These are phyloP conservation scores for Atlantisia rogersi DNA, from an alignment of 2,113 vertebrate species.

Conservation along the genomic window DNA sequence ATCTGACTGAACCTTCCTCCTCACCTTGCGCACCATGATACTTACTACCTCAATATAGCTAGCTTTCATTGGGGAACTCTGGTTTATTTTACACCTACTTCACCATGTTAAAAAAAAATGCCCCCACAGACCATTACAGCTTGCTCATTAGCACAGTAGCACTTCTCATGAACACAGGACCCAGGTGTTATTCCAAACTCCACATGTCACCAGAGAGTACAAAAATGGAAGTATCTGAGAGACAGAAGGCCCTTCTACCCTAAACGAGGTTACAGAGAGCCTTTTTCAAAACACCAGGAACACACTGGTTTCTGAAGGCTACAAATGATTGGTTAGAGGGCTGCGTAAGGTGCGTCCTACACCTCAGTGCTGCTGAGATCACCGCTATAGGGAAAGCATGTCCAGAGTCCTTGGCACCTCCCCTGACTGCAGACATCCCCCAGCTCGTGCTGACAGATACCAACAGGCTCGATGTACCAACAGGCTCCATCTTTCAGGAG, in stretches of 20 bases:
- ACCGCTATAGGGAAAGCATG: not conserved
- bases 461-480: too few species aligned
- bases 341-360: not conserved
- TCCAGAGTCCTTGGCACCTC: not conserved
- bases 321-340: accelerated
- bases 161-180: not conserved
- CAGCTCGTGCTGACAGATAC: not conserved
- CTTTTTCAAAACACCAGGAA: not conserved
- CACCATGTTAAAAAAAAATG: not conserved
- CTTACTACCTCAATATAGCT: not conserved
- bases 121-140: not conserved
- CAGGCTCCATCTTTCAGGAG: not conserved
- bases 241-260: not conserved
- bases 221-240: not conserved
- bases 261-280: not conserved
- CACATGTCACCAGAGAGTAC: not conserved
- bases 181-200: not conserved
- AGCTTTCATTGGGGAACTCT: not conserved
- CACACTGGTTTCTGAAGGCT: not conserved
- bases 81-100: not conserved
- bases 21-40: not conserved
- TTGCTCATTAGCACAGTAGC: not conserved
- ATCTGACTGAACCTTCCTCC: not conserved
- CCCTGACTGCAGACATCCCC: not conserved
- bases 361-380: not conserved